Conservation (phyloP, 1,140 invertebrate genomes). For the Thaumetopoea pityocampa region DNA sequence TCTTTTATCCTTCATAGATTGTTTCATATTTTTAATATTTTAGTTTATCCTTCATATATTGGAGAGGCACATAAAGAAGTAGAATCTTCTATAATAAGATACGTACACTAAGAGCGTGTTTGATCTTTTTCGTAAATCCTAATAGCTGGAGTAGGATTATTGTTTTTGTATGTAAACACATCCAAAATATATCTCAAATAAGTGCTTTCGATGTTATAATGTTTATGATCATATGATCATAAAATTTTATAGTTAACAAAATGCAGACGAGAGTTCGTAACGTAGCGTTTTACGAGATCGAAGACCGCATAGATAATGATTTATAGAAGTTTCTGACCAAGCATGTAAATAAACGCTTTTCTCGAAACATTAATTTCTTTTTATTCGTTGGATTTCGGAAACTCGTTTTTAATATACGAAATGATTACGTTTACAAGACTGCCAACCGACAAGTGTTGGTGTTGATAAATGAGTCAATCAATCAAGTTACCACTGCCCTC, state of each 20-base stretch:
- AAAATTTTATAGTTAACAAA: constrained; percentile 4
- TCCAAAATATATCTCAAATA: too few species aligned
- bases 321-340: background rate
- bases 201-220: background rate
- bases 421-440: background rate
- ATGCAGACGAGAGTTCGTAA: background rate
- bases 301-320: background rate
- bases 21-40: too few species aligned
- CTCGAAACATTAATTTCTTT: too few species aligned
- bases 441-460: constrained; percentile 1
- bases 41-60: too few species aligned
- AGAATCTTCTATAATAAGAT: constrained; percentile 4
- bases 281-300: constrained; percentile 3
- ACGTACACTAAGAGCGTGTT: constrained; percentile 8
- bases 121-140: too few species aligned
- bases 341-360: too few species aligned
- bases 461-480: constrained; percentile 12
- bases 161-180: too few species aligned
- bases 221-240: constrained; percentile 3
- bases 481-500: constrained; percentile 4
- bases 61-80: too few species aligned
- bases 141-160: too few species aligned
- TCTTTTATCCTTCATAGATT: too few species aligned
- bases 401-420: background rate
- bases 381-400: too few species aligned